These are phyloP conservation scores for Hafferia zeledoni DNA, from an alignment of 2,797 vertebrate genomes.

Conservation along the genomic window DNA sequence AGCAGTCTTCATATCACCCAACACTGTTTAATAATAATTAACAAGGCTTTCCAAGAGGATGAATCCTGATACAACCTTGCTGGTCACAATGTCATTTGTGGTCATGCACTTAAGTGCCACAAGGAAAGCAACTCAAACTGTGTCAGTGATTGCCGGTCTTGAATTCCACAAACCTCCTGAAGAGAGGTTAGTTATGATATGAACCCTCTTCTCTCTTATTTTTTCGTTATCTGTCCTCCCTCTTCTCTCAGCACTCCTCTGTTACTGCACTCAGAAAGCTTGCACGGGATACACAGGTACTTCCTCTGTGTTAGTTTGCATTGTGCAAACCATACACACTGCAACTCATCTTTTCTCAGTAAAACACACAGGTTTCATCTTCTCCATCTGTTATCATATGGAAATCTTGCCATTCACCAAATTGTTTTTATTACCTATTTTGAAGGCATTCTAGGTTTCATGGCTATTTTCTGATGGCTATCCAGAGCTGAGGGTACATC, in stretches of 20 bases:
- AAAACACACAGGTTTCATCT: neutral
- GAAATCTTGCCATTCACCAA: neutral
- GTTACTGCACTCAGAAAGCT: neutral
- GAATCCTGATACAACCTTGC: neutral
- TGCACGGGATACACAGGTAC: neutral
- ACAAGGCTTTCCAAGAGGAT: neutral
- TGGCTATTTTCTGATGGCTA: neutral
- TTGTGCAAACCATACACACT: neutral
- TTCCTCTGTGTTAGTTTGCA: neutral
- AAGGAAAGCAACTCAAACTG: neutral
- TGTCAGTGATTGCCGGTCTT: neutral
- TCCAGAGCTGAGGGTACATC: neutral
- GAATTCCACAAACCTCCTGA: neutral
- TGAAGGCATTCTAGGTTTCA: neutral
- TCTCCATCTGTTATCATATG: neutral
- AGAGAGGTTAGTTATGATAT: neutral
- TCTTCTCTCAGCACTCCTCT: neutral
- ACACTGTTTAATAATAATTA: neutral
- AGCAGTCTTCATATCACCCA: neutral
- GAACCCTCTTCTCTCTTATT: neutral
- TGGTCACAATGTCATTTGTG: neutral
- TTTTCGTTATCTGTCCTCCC: neutral
- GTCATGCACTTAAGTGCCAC: neutral
- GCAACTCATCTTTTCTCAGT: neutral
- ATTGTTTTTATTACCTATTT: neutral